Evolutionary conservation across 2,888 invertebrate species (phyloP).

Genomic region (Cynaeus angustus): DNA sequence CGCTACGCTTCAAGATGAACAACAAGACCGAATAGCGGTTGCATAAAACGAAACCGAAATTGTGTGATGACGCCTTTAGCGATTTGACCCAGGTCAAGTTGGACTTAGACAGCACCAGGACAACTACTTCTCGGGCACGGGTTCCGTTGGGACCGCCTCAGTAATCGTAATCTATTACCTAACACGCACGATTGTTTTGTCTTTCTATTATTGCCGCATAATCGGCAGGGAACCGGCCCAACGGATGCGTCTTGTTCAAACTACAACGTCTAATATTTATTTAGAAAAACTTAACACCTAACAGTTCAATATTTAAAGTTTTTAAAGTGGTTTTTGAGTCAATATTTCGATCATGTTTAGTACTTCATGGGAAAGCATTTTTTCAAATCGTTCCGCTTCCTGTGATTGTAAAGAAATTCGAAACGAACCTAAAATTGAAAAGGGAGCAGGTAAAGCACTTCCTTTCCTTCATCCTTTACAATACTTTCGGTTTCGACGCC

Average conservation of each 20-base stretch:
- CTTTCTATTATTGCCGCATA: not conserved
- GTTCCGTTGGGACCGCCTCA: too few species aligned
- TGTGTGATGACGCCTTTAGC: constrained; percentile 44
- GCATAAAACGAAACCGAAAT: constrained; percentile 52
- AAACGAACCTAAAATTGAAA: constrained; percentile 7
- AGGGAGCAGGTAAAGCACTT: constrained; percentile 15
- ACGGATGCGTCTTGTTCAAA: constrained; percentile 21
- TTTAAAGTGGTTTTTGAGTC: constrained; percentile 24
- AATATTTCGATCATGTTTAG: constrained; percentile 7
- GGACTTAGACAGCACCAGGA: not conserved
- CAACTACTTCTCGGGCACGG: not conserved
- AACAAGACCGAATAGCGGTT: constrained; percentile 52
- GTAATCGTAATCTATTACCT: too few species aligned
- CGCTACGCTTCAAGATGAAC: constrained; percentile 48
- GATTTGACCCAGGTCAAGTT: constrained; percentile 49
- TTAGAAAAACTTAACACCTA: constrained; percentile 19
- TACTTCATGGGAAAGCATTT: constrained; percentile 21
- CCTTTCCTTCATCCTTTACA: not conserved
- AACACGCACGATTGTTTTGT: too few species aligned
- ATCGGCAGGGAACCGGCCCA: not conserved
- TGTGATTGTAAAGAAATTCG: constrained; percentile 13
- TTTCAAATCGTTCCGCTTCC: constrained; percentile 26
- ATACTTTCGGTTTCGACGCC: constrained; percentile 17
- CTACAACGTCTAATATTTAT: constrained; percentile 8
- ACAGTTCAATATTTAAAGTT: constrained; percentile 24